phyloP scores from a whole-genome alignment of 2,888 invertebrate genomes.

The Peribatodes rhomboidaria region DNA sequence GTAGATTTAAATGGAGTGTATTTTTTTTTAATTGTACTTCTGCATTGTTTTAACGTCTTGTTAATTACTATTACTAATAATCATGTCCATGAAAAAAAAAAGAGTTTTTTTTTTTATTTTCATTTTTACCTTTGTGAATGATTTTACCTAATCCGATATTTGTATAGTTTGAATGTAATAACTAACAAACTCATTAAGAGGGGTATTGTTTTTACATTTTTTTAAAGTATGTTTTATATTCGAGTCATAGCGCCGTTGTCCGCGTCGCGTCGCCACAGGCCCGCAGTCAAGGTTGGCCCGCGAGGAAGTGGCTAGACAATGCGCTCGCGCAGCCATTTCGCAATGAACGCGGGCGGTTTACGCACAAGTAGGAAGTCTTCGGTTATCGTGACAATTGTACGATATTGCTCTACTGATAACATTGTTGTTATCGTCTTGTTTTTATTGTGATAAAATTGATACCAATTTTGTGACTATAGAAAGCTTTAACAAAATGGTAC shows the following conservation, averaged over 20 bases:
- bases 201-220: neutral
- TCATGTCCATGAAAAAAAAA: too few relatives aligned
- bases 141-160: too few relatives aligned
- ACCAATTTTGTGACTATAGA: neutral
- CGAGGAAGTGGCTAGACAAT: conserved; percentile 72
- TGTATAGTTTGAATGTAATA: neutral
- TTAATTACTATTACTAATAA: too few relatives aligned
- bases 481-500: neutral
- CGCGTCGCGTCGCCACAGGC: conserved; percentile 25
- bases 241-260: conserved; percentile 30
- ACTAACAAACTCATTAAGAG: neutral
- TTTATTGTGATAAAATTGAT: conserved; percentile 10
- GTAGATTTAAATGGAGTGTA: too few relatives aligned
- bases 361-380: conserved; percentile 72
- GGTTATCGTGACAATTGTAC: conserved; percentile 61
- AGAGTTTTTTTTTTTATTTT: too few relatives aligned
- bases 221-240: conserved; percentile 42
- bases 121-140: too few relatives aligned
- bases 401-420: conserved; percentile 24
- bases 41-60: too few relatives aligned
- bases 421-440: conserved; percentile 7
- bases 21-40: too few relatives aligned
- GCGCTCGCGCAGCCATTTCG: conserved; percentile 56
- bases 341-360: conserved; percentile 51
- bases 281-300: conserved; percentile 66